Evolutionary conservation across 2,797 vertebrate species (phyloP).

Genomic region (Poecilia velifera): DNA sequence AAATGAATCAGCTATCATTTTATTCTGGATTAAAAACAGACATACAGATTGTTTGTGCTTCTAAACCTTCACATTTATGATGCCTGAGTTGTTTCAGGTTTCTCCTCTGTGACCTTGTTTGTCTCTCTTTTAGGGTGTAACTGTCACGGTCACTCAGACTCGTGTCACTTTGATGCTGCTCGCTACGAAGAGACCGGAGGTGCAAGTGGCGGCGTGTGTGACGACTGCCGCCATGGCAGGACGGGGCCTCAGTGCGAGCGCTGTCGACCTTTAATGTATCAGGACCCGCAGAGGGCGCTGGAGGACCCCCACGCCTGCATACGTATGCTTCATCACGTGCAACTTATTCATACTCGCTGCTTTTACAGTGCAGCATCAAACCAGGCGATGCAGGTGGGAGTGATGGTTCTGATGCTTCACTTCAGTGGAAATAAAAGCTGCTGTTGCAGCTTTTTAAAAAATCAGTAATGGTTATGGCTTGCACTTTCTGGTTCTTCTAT

Average conservation of each 20-base stretch:
- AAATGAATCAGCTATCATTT: too few relatives aligned
- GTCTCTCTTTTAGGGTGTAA: constrained; percentile 78
- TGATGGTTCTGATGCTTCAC: not conserved
- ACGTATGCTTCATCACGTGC: constrained; percentile 70
- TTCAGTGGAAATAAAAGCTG: not conserved
- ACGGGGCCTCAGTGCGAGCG: constrained; percentile 85
- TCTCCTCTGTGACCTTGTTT: not conserved
- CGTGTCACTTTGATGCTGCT: constrained; percentile 84
- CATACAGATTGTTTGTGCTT: not conserved
- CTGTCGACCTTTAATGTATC: constrained; percentile 82
- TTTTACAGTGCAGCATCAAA: not conserved
- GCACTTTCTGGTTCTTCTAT: not conserved
- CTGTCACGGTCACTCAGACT: constrained; percentile 86
- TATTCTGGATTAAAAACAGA: too few relatives aligned
- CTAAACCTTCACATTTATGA: not conserved
- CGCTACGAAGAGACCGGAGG: constrained; percentile 72
- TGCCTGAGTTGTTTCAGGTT: not conserved
- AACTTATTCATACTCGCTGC: not conserved
- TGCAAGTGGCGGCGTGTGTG: constrained; percentile 86
- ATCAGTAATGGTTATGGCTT: too few relatives aligned
- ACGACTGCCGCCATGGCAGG: constrained; percentile 84
- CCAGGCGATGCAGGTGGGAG: not conserved
- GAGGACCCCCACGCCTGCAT: constrained; percentile 81
- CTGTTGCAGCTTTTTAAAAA: not conserved
- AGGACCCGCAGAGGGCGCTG: constrained; percentile 73